Percentiles rank a stretch among this genome's conserved stretches.
These are phyloP conservation scores for Wiebesia pumilae DNA, from an alignment of 1,140 invertebrate species.

Conservation along the genomic window DNA sequence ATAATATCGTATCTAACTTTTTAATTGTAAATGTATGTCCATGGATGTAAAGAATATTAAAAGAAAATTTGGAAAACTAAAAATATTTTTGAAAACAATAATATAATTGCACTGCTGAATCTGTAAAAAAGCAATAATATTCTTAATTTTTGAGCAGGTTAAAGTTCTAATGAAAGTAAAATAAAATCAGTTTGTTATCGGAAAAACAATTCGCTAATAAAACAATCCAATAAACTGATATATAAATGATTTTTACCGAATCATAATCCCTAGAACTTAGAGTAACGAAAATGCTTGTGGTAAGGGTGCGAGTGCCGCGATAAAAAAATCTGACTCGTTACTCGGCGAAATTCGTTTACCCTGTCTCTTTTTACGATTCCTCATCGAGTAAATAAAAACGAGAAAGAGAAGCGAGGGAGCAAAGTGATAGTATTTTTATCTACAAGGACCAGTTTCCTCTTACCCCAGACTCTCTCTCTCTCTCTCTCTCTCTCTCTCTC, in stretches of 20 bases:
- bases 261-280: not conserved
- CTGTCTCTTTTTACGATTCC: conserved; percentile 41
- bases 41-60: not conserved
- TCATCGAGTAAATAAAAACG: conserved; percentile 34
- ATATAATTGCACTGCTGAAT: no score
- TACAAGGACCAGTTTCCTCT: conserved; percentile 19
- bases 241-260: conserved; percentile 13
- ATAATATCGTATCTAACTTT: not conserved
- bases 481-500: not conserved
- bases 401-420: not conserved
- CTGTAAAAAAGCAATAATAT: no score
- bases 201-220: not conserved
- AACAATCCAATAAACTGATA: not conserved
- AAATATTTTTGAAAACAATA: not conserved
- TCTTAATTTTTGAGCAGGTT: not conserved
- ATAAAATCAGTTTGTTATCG: not conserved
- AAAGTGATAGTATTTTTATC: conserved; percentile 51
- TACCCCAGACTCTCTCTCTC: not conserved
- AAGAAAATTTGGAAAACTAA: no score
- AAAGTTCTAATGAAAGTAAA: not conserved
- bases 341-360: conserved; percentile 43
- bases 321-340: conserved; percentile 50
- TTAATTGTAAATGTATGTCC: not conserved
- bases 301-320: conserved; percentile 3
- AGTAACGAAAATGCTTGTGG: not conserved